Percentiles rank a stretch among this genome's conserved stretches.
Evolutionary conservation across 2,888 invertebrate genomes (phyloP).

Genomic region (Ctenicera cuprea): DNA sequence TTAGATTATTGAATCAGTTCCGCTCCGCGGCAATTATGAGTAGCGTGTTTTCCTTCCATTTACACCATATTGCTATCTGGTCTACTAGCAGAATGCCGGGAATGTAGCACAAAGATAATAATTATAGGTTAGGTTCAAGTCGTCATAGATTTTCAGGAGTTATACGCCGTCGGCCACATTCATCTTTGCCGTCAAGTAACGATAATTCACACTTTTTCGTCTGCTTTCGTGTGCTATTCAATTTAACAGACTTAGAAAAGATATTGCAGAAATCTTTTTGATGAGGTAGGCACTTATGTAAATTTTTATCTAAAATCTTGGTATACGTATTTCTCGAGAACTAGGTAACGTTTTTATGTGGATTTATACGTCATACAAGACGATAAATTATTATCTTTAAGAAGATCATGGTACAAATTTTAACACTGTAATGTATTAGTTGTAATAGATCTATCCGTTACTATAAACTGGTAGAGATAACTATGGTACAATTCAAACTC

Average conservation of each 20-base stretch:
- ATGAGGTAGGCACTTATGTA: conserved; percentile 9
- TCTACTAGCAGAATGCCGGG: conserved; percentile 10
- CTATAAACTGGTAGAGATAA: too few species aligned
- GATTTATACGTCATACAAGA: not conserved
- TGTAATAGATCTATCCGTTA: too few species aligned
- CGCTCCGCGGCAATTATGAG: conserved; percentile 43
- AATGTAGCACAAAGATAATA: conserved; percentile 37
- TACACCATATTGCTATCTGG: conserved; percentile 40
- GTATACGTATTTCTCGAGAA: not conserved
- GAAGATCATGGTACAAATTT: not conserved
- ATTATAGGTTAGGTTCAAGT: conserved; percentile 40
- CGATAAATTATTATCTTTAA: conserved; percentile 1
- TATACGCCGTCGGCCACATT: conserved; percentile 15
- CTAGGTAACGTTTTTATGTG: not conserved
- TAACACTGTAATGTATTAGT: too few species aligned
- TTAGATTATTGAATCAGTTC: conserved; percentile 46
- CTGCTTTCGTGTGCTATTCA: conserved; percentile 18
- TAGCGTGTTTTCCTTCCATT: conserved; percentile 49
- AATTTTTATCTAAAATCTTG: conserved; percentile 13
- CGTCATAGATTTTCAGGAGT: conserved; percentile 30
- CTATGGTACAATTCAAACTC: too few species aligned
- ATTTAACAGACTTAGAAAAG: not conserved
- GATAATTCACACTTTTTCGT: conserved; percentile 24
- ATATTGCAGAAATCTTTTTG: not conserved
- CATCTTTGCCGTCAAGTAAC: conserved; percentile 9